Base-by-base conservation (phyloP, 2,888 invertebrate species). In the Drosophila infuscata region DNA sequence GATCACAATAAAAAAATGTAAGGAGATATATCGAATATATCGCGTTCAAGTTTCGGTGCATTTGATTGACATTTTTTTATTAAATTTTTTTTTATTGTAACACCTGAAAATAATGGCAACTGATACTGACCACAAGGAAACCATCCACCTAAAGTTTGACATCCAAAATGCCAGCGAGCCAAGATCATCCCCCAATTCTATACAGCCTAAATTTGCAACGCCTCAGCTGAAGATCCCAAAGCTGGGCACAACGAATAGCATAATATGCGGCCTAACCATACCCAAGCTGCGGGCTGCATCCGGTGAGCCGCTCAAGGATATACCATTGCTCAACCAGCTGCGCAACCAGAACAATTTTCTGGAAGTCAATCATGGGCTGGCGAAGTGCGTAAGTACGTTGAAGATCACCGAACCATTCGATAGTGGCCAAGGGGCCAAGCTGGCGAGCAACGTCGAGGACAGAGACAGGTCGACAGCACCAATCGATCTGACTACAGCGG, bases 401-500 rank as follows among this genome's bases (percentile, higher is more conserved):
- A 65, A 76, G 3, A 59, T 88, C 3, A 56, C 49, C 2, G 25
- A 49, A 38, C 11, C 36, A 3, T 79, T 74, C 33, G 68, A 72
- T 41, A 57, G 60, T 3, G 67, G 52, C 36, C 70, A 70, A 54
- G 58, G 30, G 30, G 51, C 67, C 69, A 48, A 71, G 70, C 36
- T 30, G 15, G 12, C 12, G 32, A 48, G 8, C n/a, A 54, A 36
- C 8, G 7, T 11, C 12, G 46, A 46, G 38, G 29, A 38, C 29
- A 2, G 29, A 29, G 29, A 38, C 29, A 2, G 29, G 12, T 12
- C 35, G 11, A 8, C 63, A 17, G 29, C 75, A 11, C 68, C 77
- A 11, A 92, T 92, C 25, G 93, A 93, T 72, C 68, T 92, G 59
- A 89, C 91, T 11, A 57, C 81, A 5, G 88, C 92, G 3, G 70